These are phyloP conservation scores for Microcebus jonahi DNA, from an alignment of 2,113 vertebrate species.

Conservation along the genomic window DNA sequence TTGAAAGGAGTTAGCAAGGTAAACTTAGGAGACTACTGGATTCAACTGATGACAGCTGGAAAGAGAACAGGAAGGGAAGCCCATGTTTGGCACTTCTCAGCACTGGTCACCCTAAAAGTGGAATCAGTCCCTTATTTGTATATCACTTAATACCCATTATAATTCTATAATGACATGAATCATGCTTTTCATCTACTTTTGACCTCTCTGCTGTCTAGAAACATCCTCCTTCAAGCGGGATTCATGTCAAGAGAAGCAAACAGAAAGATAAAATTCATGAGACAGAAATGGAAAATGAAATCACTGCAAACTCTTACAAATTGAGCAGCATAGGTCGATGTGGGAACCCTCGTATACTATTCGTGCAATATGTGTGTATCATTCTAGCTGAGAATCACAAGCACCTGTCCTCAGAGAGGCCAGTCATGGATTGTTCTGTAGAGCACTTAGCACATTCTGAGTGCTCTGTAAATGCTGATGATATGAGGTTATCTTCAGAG, in stretches of 20 bases:
- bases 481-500: neutral
- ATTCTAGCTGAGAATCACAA: neutral
- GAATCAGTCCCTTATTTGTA: neutral
- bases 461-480: neutral
- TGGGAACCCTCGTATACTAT: rapidly evolving
- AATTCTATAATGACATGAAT: neutral
- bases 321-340: rapidly evolving
- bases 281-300: neutral
- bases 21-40: neutral
- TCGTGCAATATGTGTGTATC: rapidly evolving
- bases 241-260: neutral
- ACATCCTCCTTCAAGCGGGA: neutral
- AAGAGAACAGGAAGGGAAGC: neutral
- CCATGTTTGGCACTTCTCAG: too few species aligned
- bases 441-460: neutral
- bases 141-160: neutral
- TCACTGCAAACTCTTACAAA: neutral
- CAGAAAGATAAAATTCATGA: neutral
- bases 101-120: neutral
- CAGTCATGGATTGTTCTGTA: rapidly evolving
- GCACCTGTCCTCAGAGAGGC: neutral
- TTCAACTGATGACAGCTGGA: neutral
- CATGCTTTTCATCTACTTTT: neutral
- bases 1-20: neutral
- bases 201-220: neutral